Conservation (phyloP, 37 sponge, comb jelly and placozoan species). For the Dysidea cf. avara region DNA sequence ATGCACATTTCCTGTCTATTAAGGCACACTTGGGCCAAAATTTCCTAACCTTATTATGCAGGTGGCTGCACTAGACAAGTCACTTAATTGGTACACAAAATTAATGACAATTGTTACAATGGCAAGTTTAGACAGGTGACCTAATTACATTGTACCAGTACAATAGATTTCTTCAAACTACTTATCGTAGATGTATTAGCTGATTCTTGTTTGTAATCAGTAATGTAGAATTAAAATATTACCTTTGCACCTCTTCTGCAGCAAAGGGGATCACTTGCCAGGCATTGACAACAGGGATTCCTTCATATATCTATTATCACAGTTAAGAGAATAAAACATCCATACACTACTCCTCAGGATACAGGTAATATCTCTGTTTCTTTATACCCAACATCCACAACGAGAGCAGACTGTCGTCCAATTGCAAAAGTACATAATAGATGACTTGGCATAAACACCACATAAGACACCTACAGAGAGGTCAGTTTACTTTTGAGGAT, state of each 20-base stretch:
- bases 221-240: too few species aligned
- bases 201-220: too few species aligned
- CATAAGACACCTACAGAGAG: slow-evolving; percentile 58
- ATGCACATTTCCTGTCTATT: too few species aligned
- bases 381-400: slow-evolving; percentile 75
- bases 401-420: slow-evolving; percentile 64
- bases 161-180: too few species aligned
- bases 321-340: not conserved
- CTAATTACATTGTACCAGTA: too few species aligned
- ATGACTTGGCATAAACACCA: slow-evolving; percentile 67
- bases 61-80: too few species aligned
- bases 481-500: not conserved
- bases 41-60: too few species aligned
- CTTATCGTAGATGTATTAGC: too few species aligned
- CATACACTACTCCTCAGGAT: slow-evolving; percentile 24
- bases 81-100: too few species aligned
- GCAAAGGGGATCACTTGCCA: slow-evolving; percentile 62
- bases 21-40: too few species aligned
- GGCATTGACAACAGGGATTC: slow-evolving; percentile 64
- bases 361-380: slow-evolving; percentile 84
- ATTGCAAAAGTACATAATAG: slow-evolving; percentile 61
- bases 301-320: slow-evolving; percentile 59
- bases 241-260: slow-evolving; percentile 59
- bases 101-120: too few species aligned
- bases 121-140: too few species aligned